These are phyloP conservation scores for Trichomycterus rosablanca DNA, from an alignment of 2,113 vertebrate genomes.

Conservation along the genomic window DNA sequence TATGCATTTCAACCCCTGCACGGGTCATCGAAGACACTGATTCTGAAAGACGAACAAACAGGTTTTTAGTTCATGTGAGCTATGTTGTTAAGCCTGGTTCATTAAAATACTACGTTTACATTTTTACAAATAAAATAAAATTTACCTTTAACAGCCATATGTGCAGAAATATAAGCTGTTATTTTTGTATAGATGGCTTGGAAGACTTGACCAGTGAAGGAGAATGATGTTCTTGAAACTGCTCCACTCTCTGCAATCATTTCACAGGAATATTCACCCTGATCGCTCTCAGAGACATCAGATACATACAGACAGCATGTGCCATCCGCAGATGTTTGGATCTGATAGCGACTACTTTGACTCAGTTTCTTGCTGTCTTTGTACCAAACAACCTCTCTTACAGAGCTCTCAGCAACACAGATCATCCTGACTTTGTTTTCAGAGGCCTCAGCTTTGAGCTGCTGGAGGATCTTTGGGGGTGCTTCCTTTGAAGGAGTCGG, in stretches of 20 bases:
- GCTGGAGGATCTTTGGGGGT: slow-evolving; percentile 80
- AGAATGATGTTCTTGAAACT: slow-evolving; percentile 82
- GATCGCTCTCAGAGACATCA: slow-evolving; percentile 77
- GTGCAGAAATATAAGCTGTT: slow-evolving; percentile 66
- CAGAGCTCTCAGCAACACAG: slow-evolving; percentile 82
- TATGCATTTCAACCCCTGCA: slow-evolving; percentile 28
- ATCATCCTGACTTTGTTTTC: slow-evolving; percentile 80
- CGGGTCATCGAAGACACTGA: slow-evolving; percentile 54
- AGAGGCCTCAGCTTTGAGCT: slow-evolving; percentile 74
- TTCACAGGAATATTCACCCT: slow-evolving; percentile 92
- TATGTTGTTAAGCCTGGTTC: background rate
- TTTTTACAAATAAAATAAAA: background rate
- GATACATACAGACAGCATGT: slow-evolving; percentile 84
- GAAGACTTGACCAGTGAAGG: slow-evolving; percentile 84
- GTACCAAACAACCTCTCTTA: slow-evolving; percentile 84
- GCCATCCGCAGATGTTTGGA: slow-evolving; percentile 83
- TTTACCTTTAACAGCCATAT: slow-evolving; percentile 70
- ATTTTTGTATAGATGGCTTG: slow-evolving; percentile 79
- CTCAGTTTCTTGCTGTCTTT: slow-evolving; percentile 84
- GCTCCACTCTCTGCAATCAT: slow-evolving; percentile 80
- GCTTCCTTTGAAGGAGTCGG: slow-evolving; percentile 63
- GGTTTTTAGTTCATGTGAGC: slow-evolving; percentile 54
- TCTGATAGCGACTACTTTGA: slow-evolving; percentile 79
- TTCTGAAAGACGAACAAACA: slow-evolving; percentile 47
- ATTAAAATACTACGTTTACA: too few relatives aligned